These are phyloP conservation scores for Eupristina koningsbergeri DNA, from an alignment of 1,140 invertebrate genomes.

Conservation along the genomic window DNA sequence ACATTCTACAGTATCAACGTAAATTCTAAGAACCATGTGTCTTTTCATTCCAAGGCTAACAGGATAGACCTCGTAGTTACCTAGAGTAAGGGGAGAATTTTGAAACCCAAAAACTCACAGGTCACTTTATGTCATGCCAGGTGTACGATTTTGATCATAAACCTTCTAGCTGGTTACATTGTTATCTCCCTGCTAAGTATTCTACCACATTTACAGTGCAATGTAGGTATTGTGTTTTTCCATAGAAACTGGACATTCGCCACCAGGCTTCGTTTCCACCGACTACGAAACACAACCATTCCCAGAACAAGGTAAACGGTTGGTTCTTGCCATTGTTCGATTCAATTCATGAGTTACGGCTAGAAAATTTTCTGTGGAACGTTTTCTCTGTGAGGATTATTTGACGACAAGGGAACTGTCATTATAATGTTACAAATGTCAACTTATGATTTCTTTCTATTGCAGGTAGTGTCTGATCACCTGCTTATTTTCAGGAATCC, in stretches of 20 bases:
- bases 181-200: conserved; percentile 61
- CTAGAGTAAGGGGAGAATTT: conserved; percentile 25
- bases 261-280: conserved; percentile 38
- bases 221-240: conserved; percentile 34
- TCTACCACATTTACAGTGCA: conserved; percentile 33
- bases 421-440: conserved; percentile 39
- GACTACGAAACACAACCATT: conserved; percentile 18
- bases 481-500: conserved; percentile 22
- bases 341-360: conserved; percentile 36
- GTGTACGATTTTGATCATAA: conserved; percentile 59
- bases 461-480: conserved; percentile 16
- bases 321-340: conserved; percentile 21
- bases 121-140: conserved; percentile 56
- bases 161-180: conserved; percentile 63
- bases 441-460: conserved; percentile 18
- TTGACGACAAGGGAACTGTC: conserved; percentile 19
- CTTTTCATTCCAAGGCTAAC: conserved; percentile 39
- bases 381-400: conserved; percentile 27
- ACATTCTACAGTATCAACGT: neutral
- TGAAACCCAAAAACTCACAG: conserved; percentile 54
- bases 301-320: conserved; percentile 29
- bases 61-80: conserved; percentile 30
- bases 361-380: conserved; percentile 20
- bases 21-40: conserved; percentile 32
- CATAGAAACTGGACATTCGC: conserved; percentile 40